Evolutionary conservation across 2,888 invertebrate genomes (phyloP), one percentile per base, ranked within the genome.

Genomic region (Bugulina stolonifera): DNA sequence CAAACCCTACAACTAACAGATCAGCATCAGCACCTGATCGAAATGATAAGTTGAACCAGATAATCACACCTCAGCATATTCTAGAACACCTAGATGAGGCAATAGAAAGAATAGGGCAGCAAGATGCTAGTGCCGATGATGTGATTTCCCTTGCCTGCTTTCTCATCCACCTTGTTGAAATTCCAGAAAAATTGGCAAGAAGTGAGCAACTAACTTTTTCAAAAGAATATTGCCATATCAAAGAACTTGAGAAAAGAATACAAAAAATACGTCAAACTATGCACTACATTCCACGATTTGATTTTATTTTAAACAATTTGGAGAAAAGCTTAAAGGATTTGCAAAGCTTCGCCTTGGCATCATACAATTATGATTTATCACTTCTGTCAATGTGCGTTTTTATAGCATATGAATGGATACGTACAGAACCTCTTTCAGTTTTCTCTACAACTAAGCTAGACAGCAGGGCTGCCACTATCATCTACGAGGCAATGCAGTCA

Each of bases 351-450:
- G 3, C 25, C 14, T 10, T 27, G 5, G 22, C 32, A 14, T 32
- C n/a, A 32, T 64, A 64, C 32, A n/a, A 34, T 5, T 43, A 43
- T 54, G 70, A 70, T 29, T n/a, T 54, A 25, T 25, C 23, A 25
- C 29, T 70, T 22, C 52, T 70, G 32, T 43, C 25, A 25, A 5
- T 70, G 52, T 35, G 70, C 52, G 25, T 54, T 10, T 70, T 70
- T 54, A 29, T 70, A 2, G 70, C 52, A n/a, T 70, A 35, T 29
- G 70, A 70, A 29, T 70, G 70, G 70, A 27, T 64, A 64, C 64
- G 64, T 27, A 14, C 29, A 25, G 64, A 64, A 34, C 64, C 64
- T 25, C 64, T 64, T 5, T 29, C 64, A 10, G 64, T 64, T 2
- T 64, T 64, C 27, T 25, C 64, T 32, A 18, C 32, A 29, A 32